phyloP scores from a whole-genome alignment of 2,113 vertebrate genomes.

The Myxocyprinus asiaticus region DNA sequence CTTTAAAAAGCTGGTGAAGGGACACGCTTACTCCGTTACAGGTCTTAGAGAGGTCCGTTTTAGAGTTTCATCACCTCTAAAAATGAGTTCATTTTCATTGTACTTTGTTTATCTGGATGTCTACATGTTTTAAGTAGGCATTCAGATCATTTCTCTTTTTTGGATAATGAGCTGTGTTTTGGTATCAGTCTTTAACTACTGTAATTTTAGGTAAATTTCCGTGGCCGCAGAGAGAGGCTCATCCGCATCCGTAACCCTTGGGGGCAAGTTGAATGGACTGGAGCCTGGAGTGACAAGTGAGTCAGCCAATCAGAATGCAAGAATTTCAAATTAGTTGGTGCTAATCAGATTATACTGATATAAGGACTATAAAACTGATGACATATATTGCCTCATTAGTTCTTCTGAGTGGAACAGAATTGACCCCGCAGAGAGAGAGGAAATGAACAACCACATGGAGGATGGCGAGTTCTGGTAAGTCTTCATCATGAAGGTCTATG shows the following conservation, averaged over 20 bases:
- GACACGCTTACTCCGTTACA: slow-evolving; percentile 90
- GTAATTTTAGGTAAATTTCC: slow-evolving; percentile 70
- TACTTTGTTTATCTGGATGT: neutral
- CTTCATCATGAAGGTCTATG: neutral
- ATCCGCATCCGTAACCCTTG: slow-evolving; percentile 85
- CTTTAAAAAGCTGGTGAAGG: slow-evolving; percentile 87
- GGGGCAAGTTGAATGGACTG: slow-evolving; percentile 86
- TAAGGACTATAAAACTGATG: too few species aligned
- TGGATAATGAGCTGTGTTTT: too few species aligned
- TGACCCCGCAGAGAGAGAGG: slow-evolving; percentile 66
- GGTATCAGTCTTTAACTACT: neutral
- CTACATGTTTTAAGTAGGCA: neutral
- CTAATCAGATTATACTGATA: neutral
- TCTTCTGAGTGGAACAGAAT: slow-evolving; percentile 84
- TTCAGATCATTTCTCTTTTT: neutral
- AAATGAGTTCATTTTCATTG: neutral
- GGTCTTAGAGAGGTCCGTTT: slow-evolving; percentile 78
- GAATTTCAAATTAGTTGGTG: neutral
- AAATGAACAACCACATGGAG: slow-evolving; percentile 82
- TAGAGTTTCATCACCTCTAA: neutral
- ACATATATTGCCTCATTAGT: slow-evolving; percentile 60
- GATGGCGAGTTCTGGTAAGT: slow-evolving; percentile 94
- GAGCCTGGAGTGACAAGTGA: slow-evolving; percentile 86
- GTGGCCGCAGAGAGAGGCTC: slow-evolving; percentile 70
- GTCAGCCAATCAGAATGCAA: slow-evolving; percentile 46